Conservation (phyloP, 2,797 vertebrate genomes). For the Lepus townsendii region DNA sequence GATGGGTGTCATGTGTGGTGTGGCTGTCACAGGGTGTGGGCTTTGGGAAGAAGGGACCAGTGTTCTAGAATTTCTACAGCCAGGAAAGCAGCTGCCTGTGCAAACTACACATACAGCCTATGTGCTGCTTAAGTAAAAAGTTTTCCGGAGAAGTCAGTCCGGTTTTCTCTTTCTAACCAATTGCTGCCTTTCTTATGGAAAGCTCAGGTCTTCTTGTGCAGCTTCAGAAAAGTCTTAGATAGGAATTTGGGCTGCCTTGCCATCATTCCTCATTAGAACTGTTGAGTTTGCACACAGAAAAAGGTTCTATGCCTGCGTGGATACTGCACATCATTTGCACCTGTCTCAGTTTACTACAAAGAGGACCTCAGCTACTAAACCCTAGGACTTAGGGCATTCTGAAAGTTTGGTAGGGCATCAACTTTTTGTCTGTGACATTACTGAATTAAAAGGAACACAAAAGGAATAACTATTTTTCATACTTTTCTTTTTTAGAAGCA, state of each 20-base stretch:
- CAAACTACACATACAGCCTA: neutral
- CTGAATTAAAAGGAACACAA: constrained; percentile 13
- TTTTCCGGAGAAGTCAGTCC: neutral
- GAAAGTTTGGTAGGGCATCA: constrained; percentile 42
- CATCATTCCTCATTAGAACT: neutral
- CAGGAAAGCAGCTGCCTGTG: neutral
- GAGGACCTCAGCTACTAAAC: neutral
- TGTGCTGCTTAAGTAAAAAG: neutral
- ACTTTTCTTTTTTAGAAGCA: neutral
- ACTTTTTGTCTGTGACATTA: constrained; percentile 46
- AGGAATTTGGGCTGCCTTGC: neutral
- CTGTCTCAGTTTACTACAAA: constrained; percentile 51
- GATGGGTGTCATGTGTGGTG: rapidly evolving
- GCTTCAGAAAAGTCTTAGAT: neutral
- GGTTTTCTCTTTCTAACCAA: neutral
- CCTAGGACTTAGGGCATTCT: neutral
- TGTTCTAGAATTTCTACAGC: neutral
- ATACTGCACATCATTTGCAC: constrained; percentile 28
- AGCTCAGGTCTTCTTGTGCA: neutral
- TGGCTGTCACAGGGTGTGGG: neutral
- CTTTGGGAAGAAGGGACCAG: neutral
- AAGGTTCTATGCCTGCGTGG: constrained; percentile 14
- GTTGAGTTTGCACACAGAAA: neutral
- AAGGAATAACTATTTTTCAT: constrained; percentile 30
- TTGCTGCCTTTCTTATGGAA: neutral